phyloP scores from a whole-genome alignment of 2,797 vertebrate species.

The Synaphobranchus kaupii region DNA sequence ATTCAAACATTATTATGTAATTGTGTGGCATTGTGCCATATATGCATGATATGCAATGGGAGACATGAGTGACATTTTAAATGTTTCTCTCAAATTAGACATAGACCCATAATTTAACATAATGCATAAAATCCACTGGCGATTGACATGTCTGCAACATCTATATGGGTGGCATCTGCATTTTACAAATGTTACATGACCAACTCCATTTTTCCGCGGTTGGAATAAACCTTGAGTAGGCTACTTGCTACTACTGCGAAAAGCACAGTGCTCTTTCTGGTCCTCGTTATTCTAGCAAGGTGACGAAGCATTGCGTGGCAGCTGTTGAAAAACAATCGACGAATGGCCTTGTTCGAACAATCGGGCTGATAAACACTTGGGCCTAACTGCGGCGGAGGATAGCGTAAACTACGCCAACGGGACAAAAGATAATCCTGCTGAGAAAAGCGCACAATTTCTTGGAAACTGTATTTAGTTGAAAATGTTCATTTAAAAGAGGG shows the following conservation, averaged over 20 bases:
- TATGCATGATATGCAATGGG: neutral
- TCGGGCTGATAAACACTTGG: constrained; percentile 29
- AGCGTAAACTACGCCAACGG: neutral
- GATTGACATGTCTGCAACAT: neutral
- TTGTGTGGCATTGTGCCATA: neutral
- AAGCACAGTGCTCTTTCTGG: neutral
- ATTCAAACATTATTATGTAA: neutral
- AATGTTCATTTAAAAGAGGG: neutral
- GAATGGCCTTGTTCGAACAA: constrained; percentile 11
- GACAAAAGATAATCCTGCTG: neutral
- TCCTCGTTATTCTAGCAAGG: neutral
- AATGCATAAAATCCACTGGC: neutral
- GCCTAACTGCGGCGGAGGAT: constrained; percentile 23
- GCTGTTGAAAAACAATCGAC: constrained; percentile 27
- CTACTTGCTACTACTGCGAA: neutral
- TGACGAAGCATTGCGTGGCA: constrained; percentile 16
- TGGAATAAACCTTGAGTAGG: neutral
- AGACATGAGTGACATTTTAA: neutral
- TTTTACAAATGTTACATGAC: constrained; percentile 1
- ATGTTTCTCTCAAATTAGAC: neutral
- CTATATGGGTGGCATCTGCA: neutral
- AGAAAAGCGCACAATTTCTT: neutral
- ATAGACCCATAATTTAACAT: neutral
- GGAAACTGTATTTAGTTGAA: neutral
- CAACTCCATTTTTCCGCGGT: neutral